phyloP scores from a whole-genome alignment of 2,888 invertebrate genomes.

The Sesamia inferens region DNA sequence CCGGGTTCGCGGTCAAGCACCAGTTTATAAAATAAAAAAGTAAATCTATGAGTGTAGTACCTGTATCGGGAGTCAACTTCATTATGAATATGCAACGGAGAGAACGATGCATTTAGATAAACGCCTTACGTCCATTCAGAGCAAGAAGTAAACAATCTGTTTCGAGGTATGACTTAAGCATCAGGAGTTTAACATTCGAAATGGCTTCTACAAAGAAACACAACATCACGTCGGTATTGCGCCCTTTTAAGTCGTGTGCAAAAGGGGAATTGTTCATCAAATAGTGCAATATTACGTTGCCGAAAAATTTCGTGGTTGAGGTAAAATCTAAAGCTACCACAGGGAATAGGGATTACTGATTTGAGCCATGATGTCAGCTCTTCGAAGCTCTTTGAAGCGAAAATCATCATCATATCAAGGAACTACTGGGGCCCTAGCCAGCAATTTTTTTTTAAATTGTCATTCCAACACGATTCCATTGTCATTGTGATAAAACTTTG shows the following conservation, averaged over 20 bases:
- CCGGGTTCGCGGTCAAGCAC: no score
- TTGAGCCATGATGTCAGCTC: slow-evolving; percentile 84
- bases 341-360: slow-evolving; percentile 93
- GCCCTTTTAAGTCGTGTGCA: background rate
- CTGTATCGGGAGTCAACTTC: background rate
- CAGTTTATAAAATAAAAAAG: no score
- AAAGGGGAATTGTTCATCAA: no score
- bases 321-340: slow-evolving; percentile 90
- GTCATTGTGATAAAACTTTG: no score
- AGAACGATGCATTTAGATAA: background rate
- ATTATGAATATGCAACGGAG: background rate
- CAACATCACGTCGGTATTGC: background rate
- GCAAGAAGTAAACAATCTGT: slow-evolving; percentile 14
- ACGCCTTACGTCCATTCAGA: slow-evolving; percentile 4
- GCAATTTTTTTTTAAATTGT: no score
- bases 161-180: background rate
- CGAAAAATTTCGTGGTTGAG: no score
- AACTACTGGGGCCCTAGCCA: no score
- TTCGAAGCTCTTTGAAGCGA: slow-evolving; percentile 93
- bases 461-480: no score
- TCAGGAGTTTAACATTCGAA: slow-evolving; percentile 6
- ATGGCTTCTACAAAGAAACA: background rate
- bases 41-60: no score
- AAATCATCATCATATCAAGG: slow-evolving; percentile 81
- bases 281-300: background rate